Percentiles rank a stretch among this genome's conserved stretches.
These are phyloP conservation scores for Zaprionus lachaisei DNA, from an alignment of 1,140 invertebrate genomes.

Conservation along the genomic window DNA sequence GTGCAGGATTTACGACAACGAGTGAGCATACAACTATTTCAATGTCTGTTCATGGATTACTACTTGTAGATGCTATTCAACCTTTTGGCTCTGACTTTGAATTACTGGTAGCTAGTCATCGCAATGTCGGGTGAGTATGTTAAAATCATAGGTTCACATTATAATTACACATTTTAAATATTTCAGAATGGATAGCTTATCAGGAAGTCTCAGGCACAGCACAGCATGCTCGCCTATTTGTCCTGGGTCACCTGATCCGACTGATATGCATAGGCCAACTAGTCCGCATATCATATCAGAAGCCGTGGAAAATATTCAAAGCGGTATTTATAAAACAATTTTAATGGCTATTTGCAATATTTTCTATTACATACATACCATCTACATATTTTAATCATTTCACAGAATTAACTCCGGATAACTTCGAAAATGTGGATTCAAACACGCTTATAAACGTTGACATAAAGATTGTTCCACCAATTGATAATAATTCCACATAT, in stretches of 20 bases:
- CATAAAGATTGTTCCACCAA: slow-evolving; percentile 88
- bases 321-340: slow-evolving; percentile 49
- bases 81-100: slow-evolving; percentile 98
- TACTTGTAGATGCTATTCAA: slow-evolving; percentile 97
- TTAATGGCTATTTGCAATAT: not conserved
- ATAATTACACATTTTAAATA: not conserved
- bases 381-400: slow-evolving; percentile 19
- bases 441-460: slow-evolving; percentile 95
- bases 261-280: slow-evolving; percentile 82
- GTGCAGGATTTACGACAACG: slow-evolving; percentile 89
- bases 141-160: not conserved
- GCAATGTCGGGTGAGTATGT: slow-evolving; percentile 91
- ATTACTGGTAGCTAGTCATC: slow-evolving; percentile 96
- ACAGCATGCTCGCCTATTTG: slow-evolving; percentile 94
- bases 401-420: slow-evolving; percentile 39
- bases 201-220: slow-evolving; percentile 95
- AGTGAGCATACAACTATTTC: slow-evolving; percentile 90
- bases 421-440: slow-evolving; percentile 85
- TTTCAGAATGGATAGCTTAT: slow-evolving; percentile 94
- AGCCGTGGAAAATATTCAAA: slow-evolving; percentile 74
- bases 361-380: not conserved
- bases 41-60: slow-evolving; percentile 95
- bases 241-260: slow-evolving; percentile 88
- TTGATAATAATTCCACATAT: slow-evolving; percentile 85
- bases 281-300: slow-evolving; percentile 79